These are phyloP conservation scores for Aptenodytes forsteri DNA, from an alignment of 2,113 vertebrate genomes.

Conservation along the genomic window DNA sequence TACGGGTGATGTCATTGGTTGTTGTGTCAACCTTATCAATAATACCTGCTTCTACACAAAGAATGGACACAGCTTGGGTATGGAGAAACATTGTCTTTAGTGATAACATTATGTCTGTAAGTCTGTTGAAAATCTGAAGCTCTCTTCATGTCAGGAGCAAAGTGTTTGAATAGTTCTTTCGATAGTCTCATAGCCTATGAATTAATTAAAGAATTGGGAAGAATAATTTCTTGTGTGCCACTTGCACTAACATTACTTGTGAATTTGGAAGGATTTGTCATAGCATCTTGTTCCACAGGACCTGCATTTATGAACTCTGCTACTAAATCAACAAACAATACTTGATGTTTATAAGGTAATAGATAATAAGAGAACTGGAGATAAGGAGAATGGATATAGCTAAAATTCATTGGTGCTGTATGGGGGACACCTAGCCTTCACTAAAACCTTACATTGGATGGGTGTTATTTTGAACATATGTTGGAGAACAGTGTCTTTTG, in stretches of 20 bases:
- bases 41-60: conserved; percentile 88
- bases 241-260: background rate
- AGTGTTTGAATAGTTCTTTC: background rate
- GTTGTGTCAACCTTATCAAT: conserved; percentile 86
- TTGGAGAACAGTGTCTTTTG: background rate
- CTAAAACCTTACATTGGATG: background rate
- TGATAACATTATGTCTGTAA: background rate
- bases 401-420: background rate
- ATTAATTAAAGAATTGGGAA: background rate
- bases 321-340: background rate
- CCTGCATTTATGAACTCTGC: background rate
- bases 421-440: background rate
- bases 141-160: background rate
- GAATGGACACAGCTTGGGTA: conserved; percentile 88
- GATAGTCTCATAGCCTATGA: background rate
- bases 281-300: background rate
- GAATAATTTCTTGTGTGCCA: background rate
- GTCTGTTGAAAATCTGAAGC: background rate
- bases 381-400: background rate
- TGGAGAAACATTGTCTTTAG: conserved; percentile 4
- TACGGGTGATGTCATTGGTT: conserved; percentile 85
- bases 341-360: background rate
- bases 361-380: background rate
- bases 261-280: background rate
- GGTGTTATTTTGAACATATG: background rate